Conservation (phyloP, 2,888 invertebrate species). For the Notodonta dromedarius region DNA sequence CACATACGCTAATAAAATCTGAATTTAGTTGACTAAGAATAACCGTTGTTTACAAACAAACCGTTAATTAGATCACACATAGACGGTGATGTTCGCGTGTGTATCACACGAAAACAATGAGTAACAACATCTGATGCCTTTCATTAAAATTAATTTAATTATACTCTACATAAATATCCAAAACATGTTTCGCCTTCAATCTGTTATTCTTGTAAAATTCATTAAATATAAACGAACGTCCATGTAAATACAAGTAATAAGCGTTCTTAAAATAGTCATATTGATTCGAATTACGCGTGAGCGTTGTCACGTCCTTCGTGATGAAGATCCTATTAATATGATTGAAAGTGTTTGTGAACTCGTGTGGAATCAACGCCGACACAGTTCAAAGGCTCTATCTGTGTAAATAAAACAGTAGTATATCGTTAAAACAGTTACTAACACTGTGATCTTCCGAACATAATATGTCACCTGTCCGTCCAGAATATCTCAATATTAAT, state of each 20-base stretch:
- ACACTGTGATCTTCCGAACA: neutral
- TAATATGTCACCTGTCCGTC: too few species aligned
- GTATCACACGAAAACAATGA: too few species aligned
- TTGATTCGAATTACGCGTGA: conserved; percentile 13
- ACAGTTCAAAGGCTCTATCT: conserved; percentile 14
- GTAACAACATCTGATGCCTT: too few species aligned
- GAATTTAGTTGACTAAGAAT: too few species aligned
- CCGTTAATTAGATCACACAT: too few species aligned
- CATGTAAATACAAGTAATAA: conserved; percentile 12
- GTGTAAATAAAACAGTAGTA: neutral
- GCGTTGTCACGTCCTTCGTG: conserved; percentile 9
- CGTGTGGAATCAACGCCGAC: neutral
- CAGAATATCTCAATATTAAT: too few species aligned
- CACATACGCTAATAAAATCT: too few species aligned
- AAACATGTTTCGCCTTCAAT: too few species aligned
- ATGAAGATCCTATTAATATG: conserved; percentile 3
- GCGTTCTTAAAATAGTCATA: conserved; percentile 24
- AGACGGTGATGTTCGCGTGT: too few species aligned
- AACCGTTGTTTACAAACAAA: too few species aligned
- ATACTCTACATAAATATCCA: too few species aligned
- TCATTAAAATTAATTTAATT: too few species aligned
- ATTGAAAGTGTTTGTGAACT: neutral
- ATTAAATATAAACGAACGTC: conserved; percentile 10
- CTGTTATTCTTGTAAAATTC: neutral
- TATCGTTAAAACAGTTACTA: neutral